Evolutionary conservation across 2,888 invertebrate species (phyloP), one percentile per base, ranked within the genome.

Genomic region (Nomada fabriciana): DNA sequence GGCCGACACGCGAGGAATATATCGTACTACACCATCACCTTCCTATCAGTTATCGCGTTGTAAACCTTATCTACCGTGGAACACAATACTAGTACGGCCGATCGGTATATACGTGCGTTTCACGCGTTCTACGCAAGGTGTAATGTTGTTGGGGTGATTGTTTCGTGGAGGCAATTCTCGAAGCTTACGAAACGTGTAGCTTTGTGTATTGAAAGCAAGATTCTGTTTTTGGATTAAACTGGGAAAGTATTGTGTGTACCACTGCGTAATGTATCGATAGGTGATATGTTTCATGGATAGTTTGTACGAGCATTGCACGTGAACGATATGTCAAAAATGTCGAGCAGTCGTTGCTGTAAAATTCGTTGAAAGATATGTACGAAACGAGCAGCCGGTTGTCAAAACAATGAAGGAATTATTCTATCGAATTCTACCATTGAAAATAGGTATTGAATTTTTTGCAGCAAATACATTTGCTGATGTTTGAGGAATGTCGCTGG

Each of bases 1-100:
- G 78, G 80, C 74, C 76, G 80, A 79, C 87, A 87, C 86, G 88
- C 88, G 80, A 88, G 83, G 85, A 83, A 76, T 83, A 83, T 83
- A 88, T 85, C 86, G 76, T 57, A 61, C 70, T 36, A 18, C 76
- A 57, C 55, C 76, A 72, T 76, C 76, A 52, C 78, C 82, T 76
- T 82, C 82, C 84, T 85, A 88, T 88, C 89, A 80, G 86, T 89
- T 90, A 89, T 89, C 89, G 85, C 86, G 86, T 88, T 89, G 88
- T 88, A 89, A 89, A 86, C 84, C 88, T 89, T 90, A 90, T 90
- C 90, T 83, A 60, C 57, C n/a, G 61, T 60, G 83, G 59, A 81
- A 80, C 85, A 83, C 83, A 80, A 83, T 85, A 77, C 79, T 71
- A 64, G 57, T 61, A 25, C 60, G 20, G 68, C 23, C 11, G 53